Conservation (phyloP, 2,888 invertebrate genomes). For the Hydroisotoma schaefferi region DNA sequence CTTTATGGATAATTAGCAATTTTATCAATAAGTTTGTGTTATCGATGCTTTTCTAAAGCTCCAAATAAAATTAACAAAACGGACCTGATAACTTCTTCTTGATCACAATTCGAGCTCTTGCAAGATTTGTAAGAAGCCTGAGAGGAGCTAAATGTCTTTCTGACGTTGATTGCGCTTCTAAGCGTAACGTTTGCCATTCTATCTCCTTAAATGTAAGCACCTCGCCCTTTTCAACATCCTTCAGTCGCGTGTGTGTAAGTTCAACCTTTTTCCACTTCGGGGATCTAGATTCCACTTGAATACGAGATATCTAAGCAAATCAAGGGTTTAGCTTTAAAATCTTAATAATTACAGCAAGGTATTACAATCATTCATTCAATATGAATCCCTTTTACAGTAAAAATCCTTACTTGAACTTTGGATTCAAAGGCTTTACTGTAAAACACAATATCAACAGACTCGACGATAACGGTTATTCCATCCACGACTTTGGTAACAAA, state of each 20-base stretch:
- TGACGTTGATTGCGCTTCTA: slow-evolving; percentile 84
- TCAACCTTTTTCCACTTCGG: slow-evolving; percentile 85
- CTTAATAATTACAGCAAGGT: not conserved
- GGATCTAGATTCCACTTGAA: slow-evolving; percentile 88
- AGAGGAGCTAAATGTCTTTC: slow-evolving; percentile 76
- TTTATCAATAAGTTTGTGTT: not conserved
- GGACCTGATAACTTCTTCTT: slow-evolving; percentile 85
- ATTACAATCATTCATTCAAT: not conserved
- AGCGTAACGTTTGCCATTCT: slow-evolving; percentile 93
- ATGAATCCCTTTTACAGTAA: too few relatives aligned
- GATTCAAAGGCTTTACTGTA: slow-evolving; percentile 92
- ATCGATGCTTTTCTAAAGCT: too few relatives aligned
- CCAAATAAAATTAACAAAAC: slow-evolving; percentile 18
- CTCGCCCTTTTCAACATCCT: slow-evolving; percentile 82
- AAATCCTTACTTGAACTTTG: slow-evolving; percentile 79
- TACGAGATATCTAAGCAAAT: slow-evolving; percentile 84
- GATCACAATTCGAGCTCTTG: slow-evolving; percentile 89
- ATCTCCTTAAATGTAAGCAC: slow-evolving; percentile 94
- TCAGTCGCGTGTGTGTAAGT: slow-evolving; percentile 83
- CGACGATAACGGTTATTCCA: slow-evolving; percentile 93
- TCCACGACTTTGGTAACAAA: slow-evolving; percentile 93
- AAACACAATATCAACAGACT: slow-evolving; percentile 90
- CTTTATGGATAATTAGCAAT: slow-evolving; percentile 56
- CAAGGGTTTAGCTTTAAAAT: too few relatives aligned
- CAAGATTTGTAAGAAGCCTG: slow-evolving; percentile 86